Evolutionary conservation across 1,140 invertebrate species (phyloP), one percentile per base, ranked within the genome.

Genomic region (Spodoptera frugiperda): DNA sequence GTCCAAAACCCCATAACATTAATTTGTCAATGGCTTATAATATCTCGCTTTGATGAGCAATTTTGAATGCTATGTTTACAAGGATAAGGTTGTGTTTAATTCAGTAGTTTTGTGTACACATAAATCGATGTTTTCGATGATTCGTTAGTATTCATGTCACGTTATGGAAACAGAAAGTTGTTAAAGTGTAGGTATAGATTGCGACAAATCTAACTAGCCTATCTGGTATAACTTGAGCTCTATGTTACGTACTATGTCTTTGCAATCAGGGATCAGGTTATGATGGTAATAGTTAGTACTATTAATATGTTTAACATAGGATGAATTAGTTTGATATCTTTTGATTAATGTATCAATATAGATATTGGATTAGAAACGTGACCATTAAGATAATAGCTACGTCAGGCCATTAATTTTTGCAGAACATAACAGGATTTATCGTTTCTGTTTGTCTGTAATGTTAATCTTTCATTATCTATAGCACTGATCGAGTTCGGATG

Each of bases 101-200:
- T 3, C 2, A 21, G 6, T 49, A 12, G 44, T 19, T 17, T 49
- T 2, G 46, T 8, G 57, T 33, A 25, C 2, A 61, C 25, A 61
- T 61, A 46, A 53, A 70, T 53, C 49, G 44, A 79, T 76, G 74
- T 80, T 84, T 84, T 82, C 68, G 81, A 82, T 80, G 78, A 78
- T 83, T 81, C 78, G 78, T 82, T 84, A 80, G 78, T 80, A 82
- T 86, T 84, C 84, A 53, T 55, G 82, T 79, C 84, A 86, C 84
- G 84, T 73, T 80, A 53, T 21, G 49, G 54, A 55, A 73, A 77
- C 80, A 81, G 77, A 83, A 83, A 70, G 82, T 70, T 82, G 78
- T 85, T 68, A 78, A 70, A 81, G 81, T 80, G 81, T 82, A 84
- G 33, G 33, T 39, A 39, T 39, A 39, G 33, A 39, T 39, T 4